Conservation (phyloP, 2,888 invertebrate species). For the Ligdia adustata region DNA sequence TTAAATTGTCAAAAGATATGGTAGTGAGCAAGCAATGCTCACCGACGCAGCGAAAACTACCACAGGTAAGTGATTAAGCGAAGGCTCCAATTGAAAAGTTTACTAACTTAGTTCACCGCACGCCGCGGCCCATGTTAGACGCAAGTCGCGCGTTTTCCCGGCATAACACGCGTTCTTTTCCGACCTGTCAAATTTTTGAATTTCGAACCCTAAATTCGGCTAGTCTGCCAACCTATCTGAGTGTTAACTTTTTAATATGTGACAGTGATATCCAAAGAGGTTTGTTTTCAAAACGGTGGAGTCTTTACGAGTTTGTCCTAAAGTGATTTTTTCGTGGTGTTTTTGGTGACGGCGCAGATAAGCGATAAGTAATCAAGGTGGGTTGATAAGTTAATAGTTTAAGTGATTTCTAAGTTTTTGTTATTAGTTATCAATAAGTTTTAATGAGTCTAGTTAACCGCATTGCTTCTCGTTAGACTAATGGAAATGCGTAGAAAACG, state of each 20-base stretch:
- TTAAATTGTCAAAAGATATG: background rate
- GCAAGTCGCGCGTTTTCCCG: conserved; percentile 58
- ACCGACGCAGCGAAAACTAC: conserved; percentile 14
- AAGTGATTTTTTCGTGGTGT: conserved; percentile 34
- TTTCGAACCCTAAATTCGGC: conserved; percentile 32
- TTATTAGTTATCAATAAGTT: conserved; percentile 50
- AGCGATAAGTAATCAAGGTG: conserved; percentile 43
- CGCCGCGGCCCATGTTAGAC: conserved; percentile 49
- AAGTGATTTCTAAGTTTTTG: conserved; percentile 33
- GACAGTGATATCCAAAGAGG: conserved; percentile 19
- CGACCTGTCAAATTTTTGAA: conserved; percentile 43
- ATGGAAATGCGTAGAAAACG: conserved; percentile 27
- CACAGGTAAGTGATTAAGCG: conserved; percentile 23
- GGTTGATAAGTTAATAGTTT: conserved; percentile 46
- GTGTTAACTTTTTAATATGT: conserved; percentile 7
- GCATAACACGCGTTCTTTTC: conserved; percentile 57
- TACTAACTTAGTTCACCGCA: conserved; percentile 60
- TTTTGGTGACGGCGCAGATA: conserved; percentile 34
- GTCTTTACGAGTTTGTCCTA: background rate
- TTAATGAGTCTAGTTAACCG: conserved; percentile 22
- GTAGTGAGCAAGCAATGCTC: conserved; percentile 1
- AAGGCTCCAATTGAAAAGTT: conserved; percentile 39
- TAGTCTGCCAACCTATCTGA: background rate
- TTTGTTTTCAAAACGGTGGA: conserved; percentile 13
- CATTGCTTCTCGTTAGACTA: conserved; percentile 28